Percentiles rank a stretch among this genome's conserved stretches.
These are phyloP conservation scores for Ericerus pela DNA, from an alignment of 1,140 invertebrate species.

Conservation along the genomic window DNA sequence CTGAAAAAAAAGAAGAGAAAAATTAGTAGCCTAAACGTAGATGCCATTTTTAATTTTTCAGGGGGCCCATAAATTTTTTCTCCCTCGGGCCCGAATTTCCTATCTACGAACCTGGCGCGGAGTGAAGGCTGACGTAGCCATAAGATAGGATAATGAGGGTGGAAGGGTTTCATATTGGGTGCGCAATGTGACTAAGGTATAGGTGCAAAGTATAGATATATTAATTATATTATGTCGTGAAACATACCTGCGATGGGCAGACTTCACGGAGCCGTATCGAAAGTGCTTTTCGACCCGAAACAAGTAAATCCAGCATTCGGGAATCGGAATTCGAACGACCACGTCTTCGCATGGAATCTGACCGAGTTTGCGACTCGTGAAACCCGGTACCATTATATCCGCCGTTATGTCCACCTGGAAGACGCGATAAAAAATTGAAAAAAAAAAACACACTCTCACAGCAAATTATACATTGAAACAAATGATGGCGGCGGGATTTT, in stretches of 20 bases:
- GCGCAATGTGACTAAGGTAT: too few species aligned
- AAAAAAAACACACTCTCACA: not conserved
- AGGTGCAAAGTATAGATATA: too few species aligned
- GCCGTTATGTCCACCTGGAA: constrained; percentile 74
- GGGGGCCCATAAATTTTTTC: too few species aligned
- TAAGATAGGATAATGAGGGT: too few species aligned
- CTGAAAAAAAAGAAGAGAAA: too few species aligned
- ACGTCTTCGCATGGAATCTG: constrained; percentile 97
- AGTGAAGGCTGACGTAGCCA: too few species aligned
- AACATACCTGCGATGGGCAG: constrained; percentile 76
- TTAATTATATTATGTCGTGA: too few species aligned
- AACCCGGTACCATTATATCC: constrained; percentile 91
- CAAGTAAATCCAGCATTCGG: constrained; percentile 98
- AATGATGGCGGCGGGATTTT: constrained; percentile 7
- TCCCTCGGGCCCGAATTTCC: too few species aligned
- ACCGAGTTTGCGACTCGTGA: constrained; percentile 83
- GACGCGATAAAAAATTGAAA: not conserved
- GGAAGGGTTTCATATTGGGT: too few species aligned
- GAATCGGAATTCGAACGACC: constrained; percentile 89
- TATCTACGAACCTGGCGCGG: too few species aligned
- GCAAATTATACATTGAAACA: not conserved
- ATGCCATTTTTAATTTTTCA: too few species aligned
- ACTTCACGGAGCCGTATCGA: constrained; percentile 96
- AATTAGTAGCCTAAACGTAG: too few species aligned
- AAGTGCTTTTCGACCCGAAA: constrained; percentile 98